Evolutionary conservation across 2,888 invertebrate species (phyloP), one percentile per base, ranked within the genome.

Genomic region (Protonemura montana): DNA sequence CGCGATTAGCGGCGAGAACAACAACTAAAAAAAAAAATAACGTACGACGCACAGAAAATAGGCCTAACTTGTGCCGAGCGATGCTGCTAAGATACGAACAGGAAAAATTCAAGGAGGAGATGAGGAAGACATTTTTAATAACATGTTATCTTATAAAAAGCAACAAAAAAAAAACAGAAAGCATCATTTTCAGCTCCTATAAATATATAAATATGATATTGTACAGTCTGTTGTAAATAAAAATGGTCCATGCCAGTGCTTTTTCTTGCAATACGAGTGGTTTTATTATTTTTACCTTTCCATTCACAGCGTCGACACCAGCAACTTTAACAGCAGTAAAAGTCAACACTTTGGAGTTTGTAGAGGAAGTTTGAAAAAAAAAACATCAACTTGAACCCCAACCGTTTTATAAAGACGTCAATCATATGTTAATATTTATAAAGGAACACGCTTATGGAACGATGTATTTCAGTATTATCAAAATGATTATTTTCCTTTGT

Each of bases 151-250:
- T 59, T 59, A 59, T 16, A 59, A 59, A 59, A 59, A 59, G 35
- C 35, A 35, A 35, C 35, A 6, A 35, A 59, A 59, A 59, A 59
- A 59, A 59, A 59, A 59, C 59, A 59, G 59, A 59, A 59, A 59
- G 59, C 59, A 59, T 59, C 59, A 59, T 59, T 59, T 35, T 59
- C 59, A 59, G 59, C 59, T 59, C 59, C 59, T 59, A 59, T 59
- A 59, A 59, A 59, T 59, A 59, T 59, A 59, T 59, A 59, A 59
- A 59, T 59, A 59, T 59, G 13, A 59, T 59, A 59, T 59, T 59
- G 59, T 59, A 78, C 78, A 78, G 78, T 78, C 26, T 78, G 78
- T 59, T 59, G 78, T 78, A 78, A 78, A 78, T 78, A 78, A 78
- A 78, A 78, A 25, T 78, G 78, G 78, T 78, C 78, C 78, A 59